Evolutionary conservation across 2,797 vertebrate genomes (phyloP).

Genomic region (Aphelocoma californica): DNA sequence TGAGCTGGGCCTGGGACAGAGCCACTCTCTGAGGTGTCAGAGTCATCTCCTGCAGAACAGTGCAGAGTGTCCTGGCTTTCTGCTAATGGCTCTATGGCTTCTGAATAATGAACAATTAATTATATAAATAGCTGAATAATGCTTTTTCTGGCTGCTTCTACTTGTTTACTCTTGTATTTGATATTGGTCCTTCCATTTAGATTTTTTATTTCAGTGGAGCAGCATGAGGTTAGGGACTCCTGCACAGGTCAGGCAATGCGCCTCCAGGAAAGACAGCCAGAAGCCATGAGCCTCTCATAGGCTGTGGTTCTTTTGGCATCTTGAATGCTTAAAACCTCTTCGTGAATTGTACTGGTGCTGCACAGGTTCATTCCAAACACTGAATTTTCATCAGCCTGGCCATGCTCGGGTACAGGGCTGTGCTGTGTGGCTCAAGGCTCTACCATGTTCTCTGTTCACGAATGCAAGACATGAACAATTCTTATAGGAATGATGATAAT

Average conservation of each 20-base stretch:
- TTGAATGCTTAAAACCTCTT: not conserved
- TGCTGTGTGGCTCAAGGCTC: not conserved
- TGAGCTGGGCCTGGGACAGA: not conserved
- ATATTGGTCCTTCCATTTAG: not conserved
- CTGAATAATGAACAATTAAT: not conserved
- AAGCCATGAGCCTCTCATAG: not conserved
- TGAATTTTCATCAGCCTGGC: not conserved
- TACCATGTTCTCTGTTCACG: not conserved
- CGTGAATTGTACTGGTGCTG: not conserved
- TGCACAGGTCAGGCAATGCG: accelerated
- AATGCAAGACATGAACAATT: not conserved
- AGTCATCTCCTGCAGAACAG: not conserved
- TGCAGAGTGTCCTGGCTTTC: not conserved
- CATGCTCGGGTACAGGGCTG: not conserved
- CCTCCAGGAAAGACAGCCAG: not conserved
- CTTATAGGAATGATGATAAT: not conserved
- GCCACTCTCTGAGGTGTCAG: not conserved
- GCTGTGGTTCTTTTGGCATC: not conserved
- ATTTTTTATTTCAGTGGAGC: not conserved
- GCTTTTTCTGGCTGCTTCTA: not conserved
- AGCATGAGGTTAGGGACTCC: no score
- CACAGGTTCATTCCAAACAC: not conserved
- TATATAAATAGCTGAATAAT: not conserved
- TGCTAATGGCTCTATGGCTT: not conserved
- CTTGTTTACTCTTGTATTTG: not conserved